Evolutionary conservation across 2,113 vertebrate genomes (phyloP).

Genomic region (Seriola rivoliana): DNA sequence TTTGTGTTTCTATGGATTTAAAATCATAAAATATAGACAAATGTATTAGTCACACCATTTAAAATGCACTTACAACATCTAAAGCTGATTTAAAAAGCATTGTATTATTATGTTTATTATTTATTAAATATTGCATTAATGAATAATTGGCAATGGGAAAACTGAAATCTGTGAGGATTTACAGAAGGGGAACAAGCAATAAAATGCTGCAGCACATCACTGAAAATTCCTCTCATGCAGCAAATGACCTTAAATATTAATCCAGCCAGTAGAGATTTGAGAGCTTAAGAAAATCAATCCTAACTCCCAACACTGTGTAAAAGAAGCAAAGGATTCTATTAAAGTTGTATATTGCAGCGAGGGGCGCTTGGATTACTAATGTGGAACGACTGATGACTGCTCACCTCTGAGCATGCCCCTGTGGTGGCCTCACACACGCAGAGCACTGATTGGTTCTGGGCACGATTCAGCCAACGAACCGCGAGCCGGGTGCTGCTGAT

Average conservation of each 20-base stretch:
- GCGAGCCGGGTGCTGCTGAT: conserved; percentile 85
- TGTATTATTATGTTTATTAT: conserved; percentile 1
- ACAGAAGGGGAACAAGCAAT: conserved; percentile 19
- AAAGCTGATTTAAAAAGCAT: neutral
- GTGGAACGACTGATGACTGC: conserved; percentile 53
- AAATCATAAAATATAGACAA: conserved; percentile 12
- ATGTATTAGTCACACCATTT: conserved; percentile 6
- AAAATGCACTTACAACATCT: neutral
- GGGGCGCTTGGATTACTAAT: conserved; percentile 50
- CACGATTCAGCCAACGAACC: conserved; percentile 87
- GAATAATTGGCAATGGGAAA: neutral
- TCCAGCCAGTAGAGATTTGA: conserved; percentile 52
- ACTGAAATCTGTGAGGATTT: conserved; percentile 33
- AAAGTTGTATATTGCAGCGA: conserved; percentile 25
- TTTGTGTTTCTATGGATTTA: conserved; percentile 84
- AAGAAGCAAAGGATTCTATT: conserved; percentile 56
- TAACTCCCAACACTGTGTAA: conserved; percentile 43
- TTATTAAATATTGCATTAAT: conserved; percentile 25
- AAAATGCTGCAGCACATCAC: conserved; percentile 42
- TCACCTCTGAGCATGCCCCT: conserved; percentile 87
- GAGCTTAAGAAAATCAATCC: conserved; percentile 64
- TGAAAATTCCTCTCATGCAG: conserved; percentile 57
- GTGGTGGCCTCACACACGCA: conserved; percentile 88
- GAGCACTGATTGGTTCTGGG: conserved; percentile 87
- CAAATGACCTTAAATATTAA: conserved; percentile 70